Evolutionary conservation across 2,797 vertebrate species (phyloP).

Genomic region (Amblyopsis hoosieri): DNA sequence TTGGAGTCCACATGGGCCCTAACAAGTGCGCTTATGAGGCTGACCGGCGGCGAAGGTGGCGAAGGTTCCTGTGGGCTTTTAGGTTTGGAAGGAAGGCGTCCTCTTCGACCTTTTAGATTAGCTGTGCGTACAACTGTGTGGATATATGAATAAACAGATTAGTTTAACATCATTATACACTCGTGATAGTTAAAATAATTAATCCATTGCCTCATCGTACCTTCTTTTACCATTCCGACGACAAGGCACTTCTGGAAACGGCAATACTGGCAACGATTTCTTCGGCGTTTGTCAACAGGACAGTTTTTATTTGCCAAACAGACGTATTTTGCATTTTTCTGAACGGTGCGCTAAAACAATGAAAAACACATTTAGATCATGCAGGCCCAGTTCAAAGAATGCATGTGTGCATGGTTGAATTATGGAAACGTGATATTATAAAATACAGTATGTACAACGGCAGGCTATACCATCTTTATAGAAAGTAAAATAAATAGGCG

Average conservation of each 20-base stretch:
- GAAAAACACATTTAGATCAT: constrained; percentile 24
- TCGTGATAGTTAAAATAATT: background rate
- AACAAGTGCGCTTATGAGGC: constrained; percentile 96
- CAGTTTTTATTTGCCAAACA: constrained; percentile 99
- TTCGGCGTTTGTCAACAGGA: constrained; percentile 96
- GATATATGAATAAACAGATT: constrained; percentile 17
- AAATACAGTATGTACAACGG: constrained; percentile 65
- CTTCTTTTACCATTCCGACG: constrained; percentile 99
- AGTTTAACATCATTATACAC: constrained; percentile 1
- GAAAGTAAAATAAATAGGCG: too few relatives aligned
- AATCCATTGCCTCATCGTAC: constrained; percentile 61
- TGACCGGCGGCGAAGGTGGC: constrained; percentile 94
- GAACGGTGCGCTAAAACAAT: constrained; percentile 89
- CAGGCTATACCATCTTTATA: too few relatives aligned
- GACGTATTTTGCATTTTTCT: constrained; percentile 99
- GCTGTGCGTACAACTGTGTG: constrained; percentile 93
- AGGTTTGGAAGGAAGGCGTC: constrained; percentile 96
- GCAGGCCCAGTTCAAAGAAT: constrained; percentile 24
- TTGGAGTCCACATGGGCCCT: constrained; percentile 99
- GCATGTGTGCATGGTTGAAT: too few relatives aligned
- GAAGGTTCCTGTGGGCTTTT: constrained; percentile 98
- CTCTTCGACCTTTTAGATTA: constrained; percentile 96
- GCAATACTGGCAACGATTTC: constrained; percentile 98
- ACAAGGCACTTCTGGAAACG: constrained; percentile 99
- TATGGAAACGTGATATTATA: background rate